A percentile compares a stretch with the other conserved stretches of the same genome.
Conservation (phyloP, 1,140 invertebrate genomes). For the fruit fly (Drosophila melanogaster) region DNA sequence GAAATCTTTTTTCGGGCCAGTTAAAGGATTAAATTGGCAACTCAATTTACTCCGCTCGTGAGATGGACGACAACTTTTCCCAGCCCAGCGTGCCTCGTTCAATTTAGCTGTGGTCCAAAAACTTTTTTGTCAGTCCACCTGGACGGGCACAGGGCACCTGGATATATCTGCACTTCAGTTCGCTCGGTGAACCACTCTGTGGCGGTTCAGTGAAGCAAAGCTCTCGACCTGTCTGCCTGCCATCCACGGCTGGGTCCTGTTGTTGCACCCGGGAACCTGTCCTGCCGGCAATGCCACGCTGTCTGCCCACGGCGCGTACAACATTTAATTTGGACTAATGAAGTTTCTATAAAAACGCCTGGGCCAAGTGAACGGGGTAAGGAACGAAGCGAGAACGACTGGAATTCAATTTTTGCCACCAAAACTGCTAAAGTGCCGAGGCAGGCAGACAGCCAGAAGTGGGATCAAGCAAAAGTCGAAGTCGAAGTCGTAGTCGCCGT, state of each 20-base stretch:
- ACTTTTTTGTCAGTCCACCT: constrained; percentile 20
- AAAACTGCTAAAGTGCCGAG: constrained; percentile 32
- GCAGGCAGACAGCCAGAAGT: constrained; percentile 16
- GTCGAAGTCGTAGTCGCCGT: constrained; percentile 15
- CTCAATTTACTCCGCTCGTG: constrained; percentile 5
- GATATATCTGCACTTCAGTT: constrained; percentile 9
- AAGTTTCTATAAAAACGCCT: constrained; percentile 70
- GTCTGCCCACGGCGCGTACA: constrained; percentile 68
- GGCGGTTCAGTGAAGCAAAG: constrained; percentile 21
- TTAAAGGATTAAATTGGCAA: constrained; percentile 26
- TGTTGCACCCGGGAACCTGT: constrained; percentile 2
- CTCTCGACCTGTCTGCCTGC: constrained; percentile 27
- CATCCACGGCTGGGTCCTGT: neutral
- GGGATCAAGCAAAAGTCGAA: constrained; percentile 32
- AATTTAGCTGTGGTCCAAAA: constrained; percentile 10
- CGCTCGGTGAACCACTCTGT: constrained; percentile 16
- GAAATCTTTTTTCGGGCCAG: constrained; percentile 21
- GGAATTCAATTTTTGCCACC: constrained; percentile 54
- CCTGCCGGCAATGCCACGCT: constrained; percentile 58
- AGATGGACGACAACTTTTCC: constrained; percentile 3
- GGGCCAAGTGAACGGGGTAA: constrained; percentile 11
- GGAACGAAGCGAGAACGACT: constrained; percentile 17
- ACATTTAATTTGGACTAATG: constrained; percentile 79
- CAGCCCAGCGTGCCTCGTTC: neutral
- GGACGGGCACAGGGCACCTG: constrained; percentile 12